These are phyloP conservation scores for Echinometra lucunter DNA, from an alignment of 53 echinoderm and acorn worm genomes.

Conservation along the genomic window DNA sequence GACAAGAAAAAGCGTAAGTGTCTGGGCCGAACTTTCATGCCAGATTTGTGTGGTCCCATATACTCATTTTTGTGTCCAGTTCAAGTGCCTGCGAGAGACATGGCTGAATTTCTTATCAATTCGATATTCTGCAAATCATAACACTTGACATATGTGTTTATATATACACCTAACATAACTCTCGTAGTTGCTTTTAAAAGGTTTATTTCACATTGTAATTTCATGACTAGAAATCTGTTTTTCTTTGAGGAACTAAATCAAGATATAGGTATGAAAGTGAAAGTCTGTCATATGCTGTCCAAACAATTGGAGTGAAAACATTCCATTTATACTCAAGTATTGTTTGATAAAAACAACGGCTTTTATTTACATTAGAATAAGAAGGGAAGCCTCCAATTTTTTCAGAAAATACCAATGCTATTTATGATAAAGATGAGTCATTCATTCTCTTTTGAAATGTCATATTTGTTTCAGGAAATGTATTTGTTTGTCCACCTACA, in stretches of 20 bases:
- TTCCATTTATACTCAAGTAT: not conserved
- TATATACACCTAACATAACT: too few species aligned
- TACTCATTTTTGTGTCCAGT: too few species aligned
- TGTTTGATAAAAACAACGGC: constrained; percentile 14
- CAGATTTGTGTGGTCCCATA: too few species aligned
- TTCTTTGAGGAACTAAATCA: not conserved
- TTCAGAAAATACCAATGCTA: not conserved
- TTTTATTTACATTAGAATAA: not conserved
- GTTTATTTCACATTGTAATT: too few species aligned
- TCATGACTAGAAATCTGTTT: too few species aligned
- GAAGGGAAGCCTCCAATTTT: not conserved
- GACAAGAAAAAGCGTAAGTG: too few species aligned
- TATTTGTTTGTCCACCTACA: not conserved
- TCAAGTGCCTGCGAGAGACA: too few species aligned
- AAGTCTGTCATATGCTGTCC: not conserved
- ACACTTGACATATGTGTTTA: too few species aligned
- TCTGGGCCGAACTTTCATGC: too few species aligned
- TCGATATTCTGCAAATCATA: too few species aligned
- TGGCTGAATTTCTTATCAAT: too few species aligned
- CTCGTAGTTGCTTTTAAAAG: too few species aligned
- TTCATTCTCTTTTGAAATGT: not conserved
- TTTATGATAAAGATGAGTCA: not conserved
- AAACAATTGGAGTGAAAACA: not conserved
- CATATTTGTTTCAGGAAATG: constrained; percentile 13
- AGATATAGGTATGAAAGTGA: not conserved